These are phyloP conservation scores for Tinea pellionella DNA, from an alignment of 2,888 invertebrate species.

Conservation along the genomic window DNA sequence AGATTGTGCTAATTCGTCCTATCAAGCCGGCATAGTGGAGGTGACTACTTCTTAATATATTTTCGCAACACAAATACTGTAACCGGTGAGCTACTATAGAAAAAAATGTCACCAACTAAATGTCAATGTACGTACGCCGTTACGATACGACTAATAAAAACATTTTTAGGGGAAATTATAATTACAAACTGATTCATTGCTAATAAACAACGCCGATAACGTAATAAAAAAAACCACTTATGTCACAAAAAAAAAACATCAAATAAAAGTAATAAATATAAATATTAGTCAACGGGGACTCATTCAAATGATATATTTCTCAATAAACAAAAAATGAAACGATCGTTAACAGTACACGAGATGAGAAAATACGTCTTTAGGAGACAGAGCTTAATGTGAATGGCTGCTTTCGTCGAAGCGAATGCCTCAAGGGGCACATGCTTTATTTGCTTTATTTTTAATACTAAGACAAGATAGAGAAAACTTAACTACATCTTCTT, in stretches of 20 bases:
- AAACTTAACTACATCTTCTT: background rate
- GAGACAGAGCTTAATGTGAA: background rate
- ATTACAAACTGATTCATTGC: too few relatives aligned
- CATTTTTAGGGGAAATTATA: too few relatives aligned
- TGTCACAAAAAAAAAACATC: background rate
- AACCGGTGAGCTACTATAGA: too few relatives aligned
- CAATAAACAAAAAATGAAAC: conserved; percentile 17
- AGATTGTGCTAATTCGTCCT: too few relatives aligned
- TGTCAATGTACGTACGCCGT: too few relatives aligned
- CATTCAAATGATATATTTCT: conserved; percentile 17
- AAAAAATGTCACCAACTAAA: too few relatives aligned
- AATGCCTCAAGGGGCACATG: background rate
- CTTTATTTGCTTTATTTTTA: background rate
- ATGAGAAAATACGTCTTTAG: conserved; percentile 2
- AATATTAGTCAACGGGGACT: conserved; percentile 17
- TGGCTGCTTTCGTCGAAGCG: background rate
- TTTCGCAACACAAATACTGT: too few relatives aligned
- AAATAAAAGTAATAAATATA: conserved; percentile 10
- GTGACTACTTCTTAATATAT: too few relatives aligned
- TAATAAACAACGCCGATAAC: too few relatives aligned
- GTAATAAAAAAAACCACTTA: too few relatives aligned
- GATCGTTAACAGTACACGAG: background rate
- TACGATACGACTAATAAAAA: too few relatives aligned
- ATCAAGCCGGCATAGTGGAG: too few relatives aligned
- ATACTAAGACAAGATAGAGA: background rate